Conservation (phyloP, 2,797 vertebrate species). For the Gymnoscopelus microlampas region DNA sequence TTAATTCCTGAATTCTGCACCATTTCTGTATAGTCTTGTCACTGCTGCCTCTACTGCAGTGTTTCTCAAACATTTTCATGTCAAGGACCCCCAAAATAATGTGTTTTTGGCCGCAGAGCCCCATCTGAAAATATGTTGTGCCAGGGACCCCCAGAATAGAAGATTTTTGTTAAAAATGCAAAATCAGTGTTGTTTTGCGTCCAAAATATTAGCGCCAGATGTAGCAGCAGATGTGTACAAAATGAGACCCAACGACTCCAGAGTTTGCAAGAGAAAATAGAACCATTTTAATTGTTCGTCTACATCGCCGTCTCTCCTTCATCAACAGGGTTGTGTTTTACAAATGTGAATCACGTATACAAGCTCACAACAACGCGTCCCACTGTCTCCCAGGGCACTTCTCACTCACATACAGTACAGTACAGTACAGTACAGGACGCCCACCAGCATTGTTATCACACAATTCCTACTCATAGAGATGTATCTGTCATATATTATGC, state of each 20-base stretch:
- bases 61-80: background rate
- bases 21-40: no score
- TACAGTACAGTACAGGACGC: constrained; percentile 18
- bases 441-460: constrained; percentile 63
- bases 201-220: no score
- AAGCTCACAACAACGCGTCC: constrained; percentile 47
- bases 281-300: constrained; percentile 32
- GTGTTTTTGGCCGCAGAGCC: no score
- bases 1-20: no score
- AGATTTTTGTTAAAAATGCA: no score
- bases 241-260: constrained; percentile 36
- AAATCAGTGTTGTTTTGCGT: no score
- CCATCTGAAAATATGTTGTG: no score
- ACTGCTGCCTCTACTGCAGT: constrained; percentile 3
- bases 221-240: constrained; percentile 10
- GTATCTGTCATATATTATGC: constrained; percentile 66
- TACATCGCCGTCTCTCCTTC: constrained; percentile 53
- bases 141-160: no score
- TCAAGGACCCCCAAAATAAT: no score
- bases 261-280: constrained; percentile 68
- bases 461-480: constrained; percentile 57
- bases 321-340: constrained; percentile 64
- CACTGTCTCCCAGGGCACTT: constrained; percentile 45
- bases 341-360: constrained; percentile 64
- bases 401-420: constrained; percentile 50